These are phyloP conservation scores for Drosophila quinaria DNA, from an alignment of 2,888 invertebrate species.

Conservation along the genomic window DNA sequence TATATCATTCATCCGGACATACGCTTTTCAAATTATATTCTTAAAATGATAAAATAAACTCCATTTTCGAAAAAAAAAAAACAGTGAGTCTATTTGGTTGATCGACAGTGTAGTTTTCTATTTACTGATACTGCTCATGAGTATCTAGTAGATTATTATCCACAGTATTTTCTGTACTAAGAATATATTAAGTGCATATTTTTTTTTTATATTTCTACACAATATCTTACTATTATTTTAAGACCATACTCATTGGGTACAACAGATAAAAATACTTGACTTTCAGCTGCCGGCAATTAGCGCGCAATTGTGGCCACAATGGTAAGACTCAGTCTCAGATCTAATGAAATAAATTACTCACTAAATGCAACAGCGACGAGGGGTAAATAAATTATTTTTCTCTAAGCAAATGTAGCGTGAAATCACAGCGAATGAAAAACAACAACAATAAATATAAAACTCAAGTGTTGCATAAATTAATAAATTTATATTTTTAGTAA, in stretches of 20 bases:
- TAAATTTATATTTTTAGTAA: slow-evolving; percentile 51
- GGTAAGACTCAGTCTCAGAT: slow-evolving; percentile 3
- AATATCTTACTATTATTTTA: neutral
- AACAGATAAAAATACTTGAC: slow-evolving; percentile 3
- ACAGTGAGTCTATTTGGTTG: too few species aligned
- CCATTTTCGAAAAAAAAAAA: too few species aligned
- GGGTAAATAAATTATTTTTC: slow-evolving; percentile 36
- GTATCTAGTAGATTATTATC: neutral
- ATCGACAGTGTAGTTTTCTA: too few species aligned
- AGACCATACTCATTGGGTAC: neutral
- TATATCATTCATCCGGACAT: too few species aligned
- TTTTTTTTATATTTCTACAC: neutral
- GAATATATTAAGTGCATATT: neutral
- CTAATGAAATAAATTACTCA: slow-evolving; percentile 54
- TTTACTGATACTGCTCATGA: neutral
- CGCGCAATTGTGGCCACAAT: slow-evolving; percentile 9
- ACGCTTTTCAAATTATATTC: too few species aligned
- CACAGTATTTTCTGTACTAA: too few species aligned
- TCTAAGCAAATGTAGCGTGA: slow-evolving; percentile 53
- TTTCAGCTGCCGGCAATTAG: slow-evolving; percentile 3
- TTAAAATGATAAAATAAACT: too few species aligned
- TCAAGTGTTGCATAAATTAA: slow-evolving; percentile 75
- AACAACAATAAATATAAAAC: slow-evolving; percentile 52
- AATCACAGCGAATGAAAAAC: slow-evolving; percentile 42
- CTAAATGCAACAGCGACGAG: slow-evolving; percentile 36